These are phyloP conservation scores for Aplysina aerophoba DNA, from an alignment of 37 sponge, comb jelly and placozoan genomes.

Conservation along the genomic window DNA sequence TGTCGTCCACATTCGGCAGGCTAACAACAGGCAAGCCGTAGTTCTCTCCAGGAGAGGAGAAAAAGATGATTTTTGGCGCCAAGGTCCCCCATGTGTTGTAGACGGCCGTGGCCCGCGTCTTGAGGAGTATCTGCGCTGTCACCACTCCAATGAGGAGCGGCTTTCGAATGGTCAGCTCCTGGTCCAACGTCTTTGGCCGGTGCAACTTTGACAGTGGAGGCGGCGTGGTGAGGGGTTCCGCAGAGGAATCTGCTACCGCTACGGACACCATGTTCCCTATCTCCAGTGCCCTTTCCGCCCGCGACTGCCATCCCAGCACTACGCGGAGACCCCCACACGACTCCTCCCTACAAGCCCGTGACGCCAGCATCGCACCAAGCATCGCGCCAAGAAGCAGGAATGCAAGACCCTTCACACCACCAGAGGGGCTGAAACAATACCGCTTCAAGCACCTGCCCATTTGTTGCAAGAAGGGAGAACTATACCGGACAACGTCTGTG, in stretches of 20 bases:
- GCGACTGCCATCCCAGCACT: background rate
- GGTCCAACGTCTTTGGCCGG: constrained; percentile 33
- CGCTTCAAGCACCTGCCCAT: too few relatives aligned
- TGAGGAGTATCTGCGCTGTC: constrained; percentile 28
- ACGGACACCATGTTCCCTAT: background rate
- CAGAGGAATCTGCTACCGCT: background rate
- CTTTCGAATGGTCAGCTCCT: constrained; percentile 36
- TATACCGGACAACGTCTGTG: too few relatives aligned
- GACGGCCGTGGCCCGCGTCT: constrained; percentile 41
- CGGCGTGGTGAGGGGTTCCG: background rate
- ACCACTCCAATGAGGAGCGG: constrained; percentile 48
- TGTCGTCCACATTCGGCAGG: constrained; percentile 39
- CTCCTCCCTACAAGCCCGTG: background rate
- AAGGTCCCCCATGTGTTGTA: constrained; percentile 47
- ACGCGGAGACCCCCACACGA: background rate
- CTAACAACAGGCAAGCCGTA: constrained; percentile 33
- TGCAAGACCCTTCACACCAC: too few relatives aligned
- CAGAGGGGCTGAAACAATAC: too few relatives aligned
- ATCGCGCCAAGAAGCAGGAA: background rate
- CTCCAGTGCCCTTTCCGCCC: background rate
- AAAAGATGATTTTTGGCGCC: constrained; percentile 43
- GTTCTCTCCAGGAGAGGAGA: constrained; percentile 44
- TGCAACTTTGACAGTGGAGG: background rate
- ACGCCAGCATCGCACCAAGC: background rate
- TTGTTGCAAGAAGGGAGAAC: too few relatives aligned